Evolutionary conservation across 2,113 vertebrate species (phyloP), one percentile per base, ranked within the genome.

Genomic region (Psammodynastes pulverulentus): DNA sequence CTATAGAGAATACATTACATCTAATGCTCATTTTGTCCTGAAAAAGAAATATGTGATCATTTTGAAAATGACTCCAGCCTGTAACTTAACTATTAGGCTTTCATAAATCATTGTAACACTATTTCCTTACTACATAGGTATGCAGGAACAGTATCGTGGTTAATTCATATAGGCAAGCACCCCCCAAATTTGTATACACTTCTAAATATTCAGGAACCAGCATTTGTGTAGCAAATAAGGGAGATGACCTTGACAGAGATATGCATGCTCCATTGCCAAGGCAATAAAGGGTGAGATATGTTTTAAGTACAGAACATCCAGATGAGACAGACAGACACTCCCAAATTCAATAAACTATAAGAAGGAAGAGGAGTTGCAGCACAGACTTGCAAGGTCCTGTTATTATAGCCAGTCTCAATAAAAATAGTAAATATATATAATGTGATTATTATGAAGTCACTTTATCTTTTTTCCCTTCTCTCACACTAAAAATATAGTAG

Each of bases 1-100:
- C 19, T 49, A 91, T 93, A 93, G 39, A 85, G 93, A 95, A 91
- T 54, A 91, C 56, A 93, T 53, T 93, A 90, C 90, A 94, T 93
- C 93, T 92, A 95, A 94, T 56, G 62, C 52, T 94, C 89, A 51
- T 39, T 89, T 34, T 93, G 95, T 94, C 91, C 89, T 91, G 23
- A 93, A 84, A 85, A 67, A 92, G 87, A 48, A 51, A 88, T 39
- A 95, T 89, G 43, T 0, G 92, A 58, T 94, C 84, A 67, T 94
- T 91, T 29, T 91, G 90, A 92, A 95, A 93, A 62, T 62, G 84
- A 23, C 92, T 72, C 87, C 79, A 94, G 88, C 87, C 23, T 88
- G 87, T 94, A 95, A 90, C 89, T 93, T 84, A 93, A 92, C 89
- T 8, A 5, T 24, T 92, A 62, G 89, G 3, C 51, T 86, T 93